phyloP scores from a whole-genome alignment of 2,113 vertebrate genomes.

The Podocnemis expansa region DNA sequence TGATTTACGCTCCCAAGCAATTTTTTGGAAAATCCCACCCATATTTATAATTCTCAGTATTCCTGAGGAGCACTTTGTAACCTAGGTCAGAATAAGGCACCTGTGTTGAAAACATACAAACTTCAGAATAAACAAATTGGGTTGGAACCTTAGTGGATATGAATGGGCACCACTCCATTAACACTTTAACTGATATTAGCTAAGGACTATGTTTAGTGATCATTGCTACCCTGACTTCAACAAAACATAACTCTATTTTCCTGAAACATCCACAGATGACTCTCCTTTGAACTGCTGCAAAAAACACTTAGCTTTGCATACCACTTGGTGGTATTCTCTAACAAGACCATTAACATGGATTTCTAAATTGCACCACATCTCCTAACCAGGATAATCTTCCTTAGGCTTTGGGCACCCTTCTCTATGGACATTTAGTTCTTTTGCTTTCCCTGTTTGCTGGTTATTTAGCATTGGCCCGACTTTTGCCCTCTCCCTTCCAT shows the following conservation, averaged over 20 bases:
- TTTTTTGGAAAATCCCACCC: not conserved
- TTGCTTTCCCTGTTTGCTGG: not conserved
- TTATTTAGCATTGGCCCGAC: not conserved
- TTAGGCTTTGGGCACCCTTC: not conserved
- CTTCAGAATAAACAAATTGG: no score
- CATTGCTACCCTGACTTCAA: not conserved
- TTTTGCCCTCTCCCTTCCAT: not conserved
- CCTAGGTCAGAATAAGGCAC: not conserved
- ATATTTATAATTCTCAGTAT: not conserved
- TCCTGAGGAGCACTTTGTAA: not conserved
- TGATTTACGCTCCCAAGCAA: not conserved
- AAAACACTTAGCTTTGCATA: not conserved
- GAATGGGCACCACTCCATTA: no score
- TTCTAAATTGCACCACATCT: not conserved
- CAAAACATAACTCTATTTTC: not conserved
- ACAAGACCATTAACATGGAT: not conserved
- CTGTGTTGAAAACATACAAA: not conserved
- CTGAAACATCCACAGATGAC: not conserved
- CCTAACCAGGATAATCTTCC: not conserved
- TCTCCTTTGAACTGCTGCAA: not conserved
- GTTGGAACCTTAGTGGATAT: no score
- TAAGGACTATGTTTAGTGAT: not conserved
- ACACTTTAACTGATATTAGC: no score
- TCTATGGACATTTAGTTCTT: not conserved
- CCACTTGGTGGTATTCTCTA: not conserved